phyloP scores from a whole-genome alignment of 2,888 invertebrate species.

The Catocala nupta region DNA sequence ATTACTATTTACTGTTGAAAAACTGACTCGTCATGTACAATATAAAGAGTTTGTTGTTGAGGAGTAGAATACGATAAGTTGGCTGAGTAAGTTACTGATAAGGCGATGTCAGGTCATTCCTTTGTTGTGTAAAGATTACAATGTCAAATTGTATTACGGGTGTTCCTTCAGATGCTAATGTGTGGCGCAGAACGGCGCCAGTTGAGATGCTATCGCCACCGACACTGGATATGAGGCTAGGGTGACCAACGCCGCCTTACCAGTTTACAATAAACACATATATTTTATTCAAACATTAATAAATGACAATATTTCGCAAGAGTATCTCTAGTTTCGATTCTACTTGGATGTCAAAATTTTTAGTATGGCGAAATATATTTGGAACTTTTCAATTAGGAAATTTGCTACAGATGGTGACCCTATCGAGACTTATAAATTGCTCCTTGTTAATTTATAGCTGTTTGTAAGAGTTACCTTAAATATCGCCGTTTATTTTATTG shows the following conservation, averaged over 20 bases:
- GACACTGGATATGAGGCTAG: conserved; percentile 39
- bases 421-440: conserved; percentile 7
- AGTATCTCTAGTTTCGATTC: too few relatives aligned
- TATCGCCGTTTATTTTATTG: conserved; percentile 14
- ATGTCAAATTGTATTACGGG: conserved; percentile 71
- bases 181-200: conserved; percentile 71
- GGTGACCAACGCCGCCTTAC: conserved; percentile 30
- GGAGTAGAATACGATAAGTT: conserved; percentile 50
- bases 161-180: conserved; percentile 79
- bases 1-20: conserved; percentile 45
- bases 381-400: neutral
- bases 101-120: conserved; percentile 76
- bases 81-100: conserved; percentile 66
- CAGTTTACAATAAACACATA: neutral
- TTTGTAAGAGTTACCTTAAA: conserved; percentile 9
- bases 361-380: too few relatives aligned
- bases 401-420: conserved; percentile 3
- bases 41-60: conserved; percentile 54
- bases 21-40: conserved; percentile 20
- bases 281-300: neutral
- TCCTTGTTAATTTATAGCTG: conserved; percentile 7
- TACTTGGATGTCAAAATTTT: too few relatives aligned
- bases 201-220: conserved; percentile 64
- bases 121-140: conserved; percentile 78
- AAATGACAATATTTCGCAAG: too few relatives aligned